phyloP scores from a whole-genome alignment of 2,888 invertebrate species.

The Siphonodentalium dalli region DNA sequence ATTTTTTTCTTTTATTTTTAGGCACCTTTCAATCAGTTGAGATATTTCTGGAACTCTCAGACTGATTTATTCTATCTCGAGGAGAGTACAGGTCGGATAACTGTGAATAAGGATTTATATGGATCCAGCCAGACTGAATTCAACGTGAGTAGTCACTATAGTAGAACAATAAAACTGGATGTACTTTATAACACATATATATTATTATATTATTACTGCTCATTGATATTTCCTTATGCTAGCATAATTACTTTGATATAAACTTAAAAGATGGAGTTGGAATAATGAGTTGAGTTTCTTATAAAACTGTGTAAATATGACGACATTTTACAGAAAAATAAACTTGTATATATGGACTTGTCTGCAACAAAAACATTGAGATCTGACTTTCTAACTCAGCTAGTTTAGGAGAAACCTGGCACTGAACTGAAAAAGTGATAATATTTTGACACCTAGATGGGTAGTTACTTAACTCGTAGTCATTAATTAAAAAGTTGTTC shows the following conservation, averaged over 20 bases:
- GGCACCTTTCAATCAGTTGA: slow-evolving; percentile 38
- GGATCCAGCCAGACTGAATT: slow-evolving; percentile 29
- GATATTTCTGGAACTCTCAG: slow-evolving; percentile 28
- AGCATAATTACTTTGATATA: background rate
- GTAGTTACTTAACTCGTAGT: no score
- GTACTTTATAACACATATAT: background rate
- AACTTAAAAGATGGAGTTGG: background rate
- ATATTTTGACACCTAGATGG: no score
- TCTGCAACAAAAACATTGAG: no score
- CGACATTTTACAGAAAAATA: no score
- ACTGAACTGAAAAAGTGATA: no score
- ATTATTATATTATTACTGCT: no score
- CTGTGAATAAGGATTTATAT: slow-evolving; percentile 34
- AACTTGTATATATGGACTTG: no score
- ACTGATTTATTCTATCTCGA: slow-evolving; percentile 35
- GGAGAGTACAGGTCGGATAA: slow-evolving; percentile 31
- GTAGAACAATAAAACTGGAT: background rate
- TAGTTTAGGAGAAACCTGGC: no score
- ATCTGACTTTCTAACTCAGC: no score
- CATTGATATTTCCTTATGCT: background rate
- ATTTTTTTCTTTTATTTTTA: slow-evolving; percentile 23
- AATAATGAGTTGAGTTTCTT: background rate
- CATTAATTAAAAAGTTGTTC: no score
- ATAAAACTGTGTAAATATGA: background rate
- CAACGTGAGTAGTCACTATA: slow-evolving; percentile 24